Percentiles rank a stretch among this genome's conserved stretches.
phyloP scores from a whole-genome alignment of 2,797 vertebrate genomes.

The Sebastes iracundus region DNA sequence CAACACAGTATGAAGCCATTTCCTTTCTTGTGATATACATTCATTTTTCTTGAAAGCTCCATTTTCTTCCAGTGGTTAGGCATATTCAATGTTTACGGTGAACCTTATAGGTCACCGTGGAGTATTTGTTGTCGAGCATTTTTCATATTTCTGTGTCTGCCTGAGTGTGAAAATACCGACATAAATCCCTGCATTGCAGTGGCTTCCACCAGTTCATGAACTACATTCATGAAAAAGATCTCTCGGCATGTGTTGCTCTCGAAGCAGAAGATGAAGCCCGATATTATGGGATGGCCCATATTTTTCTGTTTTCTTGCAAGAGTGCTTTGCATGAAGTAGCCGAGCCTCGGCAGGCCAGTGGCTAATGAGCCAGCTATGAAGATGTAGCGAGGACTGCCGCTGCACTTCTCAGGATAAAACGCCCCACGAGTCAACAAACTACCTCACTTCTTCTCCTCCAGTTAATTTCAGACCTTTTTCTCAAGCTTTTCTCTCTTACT shows the following conservation, averaged over 20 bases:
- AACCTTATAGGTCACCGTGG: slow-evolving; percentile 44
- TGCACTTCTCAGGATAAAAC: slow-evolving; percentile 54
- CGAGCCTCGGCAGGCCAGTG: slow-evolving; percentile 66
- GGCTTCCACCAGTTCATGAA: slow-evolving; percentile 61
- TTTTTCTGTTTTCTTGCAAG: slow-evolving; percentile 62
- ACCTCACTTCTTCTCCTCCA: slow-evolving; percentile 39
- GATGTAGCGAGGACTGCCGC: slow-evolving; percentile 50
- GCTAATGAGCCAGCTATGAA: slow-evolving; percentile 78
- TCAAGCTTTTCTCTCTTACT: not conserved
- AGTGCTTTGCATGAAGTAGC: slow-evolving; percentile 68
- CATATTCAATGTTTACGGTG: slow-evolving; percentile 49
- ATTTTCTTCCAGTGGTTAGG: slow-evolving; percentile 31
- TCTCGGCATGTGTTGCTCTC: slow-evolving; percentile 15
- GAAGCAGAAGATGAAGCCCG: slow-evolving; percentile 48
- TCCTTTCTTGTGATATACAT: slow-evolving; percentile 23
- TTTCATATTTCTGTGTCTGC: slow-evolving; percentile 36
- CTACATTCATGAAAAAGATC: slow-evolving; percentile 34
- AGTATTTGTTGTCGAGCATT: slow-evolving; percentile 20
- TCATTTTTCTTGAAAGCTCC: slow-evolving; percentile 27
- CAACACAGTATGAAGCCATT: slow-evolving; percentile 22
- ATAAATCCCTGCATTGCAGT: slow-evolving; percentile 64
- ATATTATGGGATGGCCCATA: slow-evolving; percentile 61
- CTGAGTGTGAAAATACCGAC: slow-evolving; percentile 46
- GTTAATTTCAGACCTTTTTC: slow-evolving; percentile 14
- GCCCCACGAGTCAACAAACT: slow-evolving; percentile 55